Evolutionary conservation across 2,888 invertebrate genomes (phyloP).

Genomic region (Pandemis heparana): DNA sequence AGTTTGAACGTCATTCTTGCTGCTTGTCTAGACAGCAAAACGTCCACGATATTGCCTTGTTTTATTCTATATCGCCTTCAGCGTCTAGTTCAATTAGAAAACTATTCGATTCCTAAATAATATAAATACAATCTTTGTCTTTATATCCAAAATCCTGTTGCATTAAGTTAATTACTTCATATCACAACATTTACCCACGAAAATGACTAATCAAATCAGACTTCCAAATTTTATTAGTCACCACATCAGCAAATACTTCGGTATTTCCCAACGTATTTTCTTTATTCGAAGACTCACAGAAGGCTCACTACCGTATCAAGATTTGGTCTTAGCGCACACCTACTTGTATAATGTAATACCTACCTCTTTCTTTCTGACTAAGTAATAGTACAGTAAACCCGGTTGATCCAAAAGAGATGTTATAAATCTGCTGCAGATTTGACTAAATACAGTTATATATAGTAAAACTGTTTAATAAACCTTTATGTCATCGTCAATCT

Average conservation of each 20-base stretch:
- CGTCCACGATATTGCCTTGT: not conserved
- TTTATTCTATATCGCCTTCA: not conserved
- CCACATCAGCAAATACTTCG: not conserved
- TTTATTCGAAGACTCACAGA: not conserved
- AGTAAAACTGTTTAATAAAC: no score
- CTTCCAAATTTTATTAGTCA: not conserved
- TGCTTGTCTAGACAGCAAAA: not conserved
- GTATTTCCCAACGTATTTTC: not conserved
- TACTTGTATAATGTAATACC: not conserved
- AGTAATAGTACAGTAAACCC: no score
- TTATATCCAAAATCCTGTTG: not conserved
- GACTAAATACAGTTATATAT: no score
- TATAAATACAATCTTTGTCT: not conserved
- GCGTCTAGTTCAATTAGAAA: no score
- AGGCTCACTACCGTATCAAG: no score
- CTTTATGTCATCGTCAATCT: not conserved
- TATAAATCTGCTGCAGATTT: no score
- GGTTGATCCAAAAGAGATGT: no score
- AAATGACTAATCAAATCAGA: conserved; percentile 24
- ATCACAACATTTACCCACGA: conserved; percentile 15
- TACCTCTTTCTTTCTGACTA: no score
- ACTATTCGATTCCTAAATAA: no score
- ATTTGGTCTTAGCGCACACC: no score
- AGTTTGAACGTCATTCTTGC: not conserved
- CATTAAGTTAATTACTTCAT: not conserved